These are phyloP conservation scores for Alfaro cultratus DNA, from an alignment of 2,797 vertebrate genomes.

Conservation along the genomic window DNA sequence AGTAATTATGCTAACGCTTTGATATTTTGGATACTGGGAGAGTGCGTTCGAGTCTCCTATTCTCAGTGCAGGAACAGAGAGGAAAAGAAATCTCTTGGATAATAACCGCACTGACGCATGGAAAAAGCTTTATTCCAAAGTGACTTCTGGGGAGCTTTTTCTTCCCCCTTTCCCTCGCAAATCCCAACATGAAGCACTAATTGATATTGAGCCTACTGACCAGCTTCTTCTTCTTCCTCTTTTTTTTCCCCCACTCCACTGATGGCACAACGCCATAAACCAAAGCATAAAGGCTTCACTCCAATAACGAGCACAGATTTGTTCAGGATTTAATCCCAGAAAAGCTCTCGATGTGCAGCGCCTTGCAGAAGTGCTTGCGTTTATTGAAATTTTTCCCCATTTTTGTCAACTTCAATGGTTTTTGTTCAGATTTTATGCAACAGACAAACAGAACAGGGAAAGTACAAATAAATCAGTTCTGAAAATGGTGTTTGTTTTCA, in stretches of 20 bases:
- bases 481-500: neutral
- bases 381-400: neutral
- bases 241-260: constrained; percentile 15
- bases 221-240: constrained; percentile 34
- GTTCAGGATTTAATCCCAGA: constrained; percentile 35
- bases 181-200: constrained; percentile 49
- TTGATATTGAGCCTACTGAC: constrained; percentile 61
- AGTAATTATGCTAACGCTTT: constrained; percentile 80
- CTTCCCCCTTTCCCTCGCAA: constrained; percentile 17
- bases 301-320: constrained; percentile 21
- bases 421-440: neutral
- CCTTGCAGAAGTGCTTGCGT: neutral
- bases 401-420: neutral
- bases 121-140: constrained; percentile 54
- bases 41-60: constrained; percentile 53
- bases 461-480: neutral
- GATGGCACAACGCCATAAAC: constrained; percentile 24
- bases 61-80: constrained; percentile 52
- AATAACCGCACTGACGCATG: constrained; percentile 56
- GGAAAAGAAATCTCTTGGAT: constrained; percentile 51
- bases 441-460: neutral
- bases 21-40: constrained; percentile 72
- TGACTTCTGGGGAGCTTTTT: constrained; percentile 40
- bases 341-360: constrained; percentile 21
- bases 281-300: constrained; percentile 25